Evolutionary conservation across 2,888 invertebrate genomes (phyloP).

Genomic region (Cartodere bifasciata): DNA sequence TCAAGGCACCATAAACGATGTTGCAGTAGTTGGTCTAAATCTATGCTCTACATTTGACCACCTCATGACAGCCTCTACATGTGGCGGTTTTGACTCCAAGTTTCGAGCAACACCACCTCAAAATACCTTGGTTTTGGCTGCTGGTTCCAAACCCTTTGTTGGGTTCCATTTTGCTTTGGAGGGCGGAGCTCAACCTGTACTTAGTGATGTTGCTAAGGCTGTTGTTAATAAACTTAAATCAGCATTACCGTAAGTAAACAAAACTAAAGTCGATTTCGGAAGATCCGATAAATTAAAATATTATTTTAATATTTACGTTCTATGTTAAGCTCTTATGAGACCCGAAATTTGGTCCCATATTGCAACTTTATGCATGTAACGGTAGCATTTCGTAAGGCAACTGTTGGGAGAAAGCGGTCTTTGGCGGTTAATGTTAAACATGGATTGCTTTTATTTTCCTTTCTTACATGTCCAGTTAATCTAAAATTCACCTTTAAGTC

Average conservation of each 20-base stretch:
- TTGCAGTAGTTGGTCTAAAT: slow-evolving; percentile 60
- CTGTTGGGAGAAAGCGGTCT: too few species aligned
- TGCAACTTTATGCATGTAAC: too few species aligned
- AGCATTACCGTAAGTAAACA: slow-evolving; percentile 56
- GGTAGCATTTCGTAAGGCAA: too few species aligned
- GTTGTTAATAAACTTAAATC: slow-evolving; percentile 79
- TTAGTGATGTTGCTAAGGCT: slow-evolving; percentile 86
- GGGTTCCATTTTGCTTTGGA: slow-evolving; percentile 86
- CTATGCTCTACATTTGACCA: slow-evolving; percentile 75
- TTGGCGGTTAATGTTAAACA: too few species aligned
- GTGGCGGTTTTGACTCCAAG: slow-evolving; percentile 59
- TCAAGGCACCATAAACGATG: slow-evolving; percentile 62
- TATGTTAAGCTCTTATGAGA: too few species aligned
- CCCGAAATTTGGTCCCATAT: too few species aligned
- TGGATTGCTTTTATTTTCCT: too few species aligned
- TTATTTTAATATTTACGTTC: too few species aligned
- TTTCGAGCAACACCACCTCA: slow-evolving; percentile 64
- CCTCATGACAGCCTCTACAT: slow-evolving; percentile 64
- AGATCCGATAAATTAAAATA: too few species aligned
- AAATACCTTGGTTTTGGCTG: slow-evolving; percentile 60
- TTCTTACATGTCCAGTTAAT: too few species aligned
- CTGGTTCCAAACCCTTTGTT: slow-evolving; percentile 72
- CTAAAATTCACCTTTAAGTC: too few species aligned
- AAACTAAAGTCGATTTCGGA: slow-evolving; percentile 1
- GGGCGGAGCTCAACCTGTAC: slow-evolving; percentile 66